Percentiles rank a stretch among this genome's conserved stretches.
phyloP scores from a whole-genome alignment of 2,888 invertebrate species.

The Sepiola atlantica region DNA sequence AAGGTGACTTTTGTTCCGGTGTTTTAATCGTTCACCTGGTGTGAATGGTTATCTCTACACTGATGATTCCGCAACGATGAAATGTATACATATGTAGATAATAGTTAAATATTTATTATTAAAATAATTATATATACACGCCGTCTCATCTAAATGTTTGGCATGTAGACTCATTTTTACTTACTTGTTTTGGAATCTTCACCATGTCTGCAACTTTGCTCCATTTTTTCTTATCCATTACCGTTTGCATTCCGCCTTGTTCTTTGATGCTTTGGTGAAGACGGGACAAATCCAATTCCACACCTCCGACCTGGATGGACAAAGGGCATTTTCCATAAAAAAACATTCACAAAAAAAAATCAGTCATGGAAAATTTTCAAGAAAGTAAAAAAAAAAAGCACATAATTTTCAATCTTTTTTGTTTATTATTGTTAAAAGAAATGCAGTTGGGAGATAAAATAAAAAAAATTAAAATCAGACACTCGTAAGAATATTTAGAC shows the following conservation, averaged over 20 bases:
- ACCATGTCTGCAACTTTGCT: slow-evolving; percentile 89
- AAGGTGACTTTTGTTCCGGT: too few relatives aligned
- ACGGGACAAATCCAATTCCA: slow-evolving; percentile 91
- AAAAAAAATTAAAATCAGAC: too few relatives aligned
- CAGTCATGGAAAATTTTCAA: neutral
- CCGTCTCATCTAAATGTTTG: too few relatives aligned
- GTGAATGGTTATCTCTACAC: too few relatives aligned
- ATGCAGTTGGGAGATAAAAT: neutral
- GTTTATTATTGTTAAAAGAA: too few relatives aligned
- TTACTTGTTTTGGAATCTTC: slow-evolving; percentile 84
- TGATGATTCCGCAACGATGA: too few relatives aligned
- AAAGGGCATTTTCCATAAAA: neutral
- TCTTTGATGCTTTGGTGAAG: slow-evolving; percentile 89
- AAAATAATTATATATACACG: too few relatives aligned
- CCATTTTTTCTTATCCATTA: slow-evolving; percentile 92
- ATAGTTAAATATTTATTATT: too few relatives aligned
- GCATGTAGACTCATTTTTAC: neutral
- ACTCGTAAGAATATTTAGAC: too few relatives aligned
- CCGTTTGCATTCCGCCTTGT: slow-evolving; percentile 87
- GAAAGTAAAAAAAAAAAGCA: neutral
- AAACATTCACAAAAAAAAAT: neutral
- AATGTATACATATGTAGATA: too few relatives aligned
- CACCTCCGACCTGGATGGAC: slow-evolving; percentile 83
- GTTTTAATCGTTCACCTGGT: too few relatives aligned
- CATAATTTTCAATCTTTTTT: neutral